Conservation (phyloP, 2,888 invertebrate species). For the Notocelia uddmanniana region DNA sequence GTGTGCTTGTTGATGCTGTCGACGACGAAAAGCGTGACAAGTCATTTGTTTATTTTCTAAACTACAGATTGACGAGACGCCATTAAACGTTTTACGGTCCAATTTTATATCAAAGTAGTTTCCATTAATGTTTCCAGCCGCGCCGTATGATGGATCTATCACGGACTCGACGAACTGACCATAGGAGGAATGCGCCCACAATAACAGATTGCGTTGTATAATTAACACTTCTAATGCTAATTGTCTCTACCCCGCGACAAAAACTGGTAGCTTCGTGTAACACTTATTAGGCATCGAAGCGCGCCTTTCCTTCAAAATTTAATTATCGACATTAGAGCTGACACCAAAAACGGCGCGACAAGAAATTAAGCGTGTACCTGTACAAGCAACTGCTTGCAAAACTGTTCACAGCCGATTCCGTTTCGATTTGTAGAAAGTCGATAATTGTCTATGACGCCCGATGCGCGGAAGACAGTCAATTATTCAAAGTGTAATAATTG, state of each 20-base stretch:
- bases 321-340: conserved; percentile 80
- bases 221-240: conserved; percentile 82
- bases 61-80: conserved; percentile 45
- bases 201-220: conserved; percentile 57
- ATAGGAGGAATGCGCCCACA: conserved; percentile 60
- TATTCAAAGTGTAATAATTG: conserved; percentile 65
- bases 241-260: conserved; percentile 71
- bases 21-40: conserved; percentile 69
- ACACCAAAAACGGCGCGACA: conserved; percentile 71
- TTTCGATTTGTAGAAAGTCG: conserved; percentile 76
- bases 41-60: conserved; percentile 67
- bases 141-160: conserved; percentile 40
- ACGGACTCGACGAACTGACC: conserved; percentile 24
- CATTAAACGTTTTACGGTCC: conserved; percentile 44
- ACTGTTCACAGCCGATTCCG: conserved; percentile 69
- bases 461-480: conserved; percentile 56
- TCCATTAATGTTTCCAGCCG: conserved; percentile 30
- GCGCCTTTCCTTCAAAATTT: conserved; percentile 78
- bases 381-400: conserved; percentile 68
- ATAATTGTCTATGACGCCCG: conserved; percentile 63
- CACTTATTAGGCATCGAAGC: conserved; percentile 74
- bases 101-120: conserved; percentile 43
- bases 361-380: conserved; percentile 63
- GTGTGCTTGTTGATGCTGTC: conserved; percentile 62
- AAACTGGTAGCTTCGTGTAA: conserved; percentile 75